phyloP scores from a whole-genome alignment of 1,140 invertebrate species.

The Pseudomyrmex sp. region DNA sequence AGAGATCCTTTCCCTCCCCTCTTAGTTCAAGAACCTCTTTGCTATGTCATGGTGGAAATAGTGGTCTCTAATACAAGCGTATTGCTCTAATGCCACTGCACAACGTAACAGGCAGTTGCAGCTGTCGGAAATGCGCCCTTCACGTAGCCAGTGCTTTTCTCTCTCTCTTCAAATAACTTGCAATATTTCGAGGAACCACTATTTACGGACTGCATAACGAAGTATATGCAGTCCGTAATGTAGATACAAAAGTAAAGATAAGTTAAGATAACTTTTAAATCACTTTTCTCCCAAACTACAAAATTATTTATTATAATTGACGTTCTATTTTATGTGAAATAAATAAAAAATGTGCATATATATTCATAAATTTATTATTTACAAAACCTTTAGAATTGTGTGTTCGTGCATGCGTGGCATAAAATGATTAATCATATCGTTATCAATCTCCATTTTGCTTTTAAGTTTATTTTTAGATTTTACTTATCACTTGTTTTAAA shows the following conservation, averaged over 20 bases:
- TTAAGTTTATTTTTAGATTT: too few species aligned
- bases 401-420: too few species aligned
- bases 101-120: conserved; percentile 61
- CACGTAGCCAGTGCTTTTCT: conserved; percentile 45
- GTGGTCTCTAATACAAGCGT: conserved; percentile 65
- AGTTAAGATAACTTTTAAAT: background rate
- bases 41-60: conserved; percentile 46
- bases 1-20: conserved; percentile 72
- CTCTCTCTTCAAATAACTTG: conserved; percentile 24
- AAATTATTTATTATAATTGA: too few species aligned
- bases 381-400: background rate
- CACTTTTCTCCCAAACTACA: too few species aligned
- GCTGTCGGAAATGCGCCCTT: conserved; percentile 63
- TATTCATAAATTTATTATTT: background rate
- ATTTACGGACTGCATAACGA: background rate
- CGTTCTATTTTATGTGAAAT: background rate
- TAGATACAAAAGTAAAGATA: background rate
- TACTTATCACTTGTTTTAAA: too few species aligned
- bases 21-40: conserved; percentile 40
- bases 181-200: conserved; percentile 1
- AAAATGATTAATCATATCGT: too few species aligned
- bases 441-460: too few species aligned
- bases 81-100: conserved; percentile 40
- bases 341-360: background rate
- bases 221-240: background rate